A percentile compares a stretch with the other conserved stretches of the same genome.
Conservation (phyloP, 2,888 invertebrate genomes). For the Tetanocera ferruginea region DNA sequence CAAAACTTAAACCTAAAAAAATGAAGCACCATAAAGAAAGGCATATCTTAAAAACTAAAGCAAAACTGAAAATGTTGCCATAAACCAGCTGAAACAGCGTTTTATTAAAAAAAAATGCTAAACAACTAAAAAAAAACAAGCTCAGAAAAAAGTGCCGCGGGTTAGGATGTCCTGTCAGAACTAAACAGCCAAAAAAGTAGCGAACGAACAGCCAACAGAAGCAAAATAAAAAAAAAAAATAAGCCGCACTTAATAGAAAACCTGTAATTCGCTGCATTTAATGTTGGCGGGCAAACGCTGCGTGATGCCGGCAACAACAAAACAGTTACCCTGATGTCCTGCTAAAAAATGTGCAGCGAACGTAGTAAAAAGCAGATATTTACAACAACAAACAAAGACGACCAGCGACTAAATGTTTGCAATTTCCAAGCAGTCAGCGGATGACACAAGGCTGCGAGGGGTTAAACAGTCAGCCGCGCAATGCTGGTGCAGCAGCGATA, state of each 20-base stretch:
- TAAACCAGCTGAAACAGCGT: too few species aligned
- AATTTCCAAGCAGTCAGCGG: slow-evolving; percentile 5
- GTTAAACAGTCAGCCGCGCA: not conserved
- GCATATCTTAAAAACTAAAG: too few species aligned
- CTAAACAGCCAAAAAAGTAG: too few species aligned
- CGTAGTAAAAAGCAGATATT: not conserved
- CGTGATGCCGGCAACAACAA: slow-evolving; percentile 1
- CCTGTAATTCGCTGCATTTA: slow-evolving; percentile 48
- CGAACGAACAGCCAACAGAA: not conserved
- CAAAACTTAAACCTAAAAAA: too few species aligned
- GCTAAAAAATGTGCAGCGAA: not conserved
- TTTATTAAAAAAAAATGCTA: too few species aligned
- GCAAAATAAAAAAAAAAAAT: not conserved
- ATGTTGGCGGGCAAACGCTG: slow-evolving; percentile 38
- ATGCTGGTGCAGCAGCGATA: slow-evolving; percentile 5
- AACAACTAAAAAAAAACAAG: too few species aligned
- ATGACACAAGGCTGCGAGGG: not conserved
- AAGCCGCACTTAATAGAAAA: slow-evolving; percentile 49
- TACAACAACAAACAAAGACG: not conserved
- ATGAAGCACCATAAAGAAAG: too few species aligned
- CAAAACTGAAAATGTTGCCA: too few species aligned
- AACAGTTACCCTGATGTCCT: not conserved
- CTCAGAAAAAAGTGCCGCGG: too few species aligned
- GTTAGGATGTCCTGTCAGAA: too few species aligned
- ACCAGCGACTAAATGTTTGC: slow-evolving; percentile 16